Conservation (phyloP, 2,113 vertebrate genomes). For the Clarias batrachus region DNA sequence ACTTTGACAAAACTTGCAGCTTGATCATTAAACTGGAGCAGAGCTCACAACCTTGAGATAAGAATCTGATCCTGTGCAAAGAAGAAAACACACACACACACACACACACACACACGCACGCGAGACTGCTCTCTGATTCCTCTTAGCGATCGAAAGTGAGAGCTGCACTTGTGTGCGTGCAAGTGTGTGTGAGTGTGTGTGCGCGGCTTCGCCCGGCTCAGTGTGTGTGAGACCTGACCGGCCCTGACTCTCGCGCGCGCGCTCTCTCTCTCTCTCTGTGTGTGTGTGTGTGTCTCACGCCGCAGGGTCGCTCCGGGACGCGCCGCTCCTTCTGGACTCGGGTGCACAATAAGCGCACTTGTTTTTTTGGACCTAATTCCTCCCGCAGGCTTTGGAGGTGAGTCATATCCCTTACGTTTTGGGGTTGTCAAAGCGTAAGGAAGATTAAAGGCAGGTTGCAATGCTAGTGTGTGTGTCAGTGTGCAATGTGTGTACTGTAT, state of each 20-base stretch:
- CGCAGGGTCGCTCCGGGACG: constrained; percentile 71
- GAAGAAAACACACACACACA: constrained; percentile 31
- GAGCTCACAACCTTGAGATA: neutral
- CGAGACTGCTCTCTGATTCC: constrained; percentile 63
- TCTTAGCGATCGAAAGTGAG: constrained; percentile 60
- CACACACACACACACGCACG: neutral
- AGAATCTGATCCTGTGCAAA: constrained; percentile 45
- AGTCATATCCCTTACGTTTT: constrained; percentile 2
- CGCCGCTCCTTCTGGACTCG: constrained; percentile 51
- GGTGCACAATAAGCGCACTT: neutral
- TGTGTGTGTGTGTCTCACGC: constrained; percentile 44
- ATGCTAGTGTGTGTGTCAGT: neutral
- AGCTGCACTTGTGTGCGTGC: constrained; percentile 48
- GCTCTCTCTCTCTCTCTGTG: neutral
- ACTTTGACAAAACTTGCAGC: neutral
- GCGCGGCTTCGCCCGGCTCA: constrained; percentile 43
- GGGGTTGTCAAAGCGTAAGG: constrained; percentile 6
- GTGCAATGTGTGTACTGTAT: neutral
- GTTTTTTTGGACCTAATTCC: neutral
- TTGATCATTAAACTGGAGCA: neutral
- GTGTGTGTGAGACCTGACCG: constrained; percentile 56
- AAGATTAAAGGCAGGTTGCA: neutral
- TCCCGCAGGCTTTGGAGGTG: constrained; percentile 15
- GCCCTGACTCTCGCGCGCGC: constrained; percentile 17
- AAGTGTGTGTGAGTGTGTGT: neutral